Conservation (phyloP, 2,113 vertebrate species). For the Lagopus leucura region DNA sequence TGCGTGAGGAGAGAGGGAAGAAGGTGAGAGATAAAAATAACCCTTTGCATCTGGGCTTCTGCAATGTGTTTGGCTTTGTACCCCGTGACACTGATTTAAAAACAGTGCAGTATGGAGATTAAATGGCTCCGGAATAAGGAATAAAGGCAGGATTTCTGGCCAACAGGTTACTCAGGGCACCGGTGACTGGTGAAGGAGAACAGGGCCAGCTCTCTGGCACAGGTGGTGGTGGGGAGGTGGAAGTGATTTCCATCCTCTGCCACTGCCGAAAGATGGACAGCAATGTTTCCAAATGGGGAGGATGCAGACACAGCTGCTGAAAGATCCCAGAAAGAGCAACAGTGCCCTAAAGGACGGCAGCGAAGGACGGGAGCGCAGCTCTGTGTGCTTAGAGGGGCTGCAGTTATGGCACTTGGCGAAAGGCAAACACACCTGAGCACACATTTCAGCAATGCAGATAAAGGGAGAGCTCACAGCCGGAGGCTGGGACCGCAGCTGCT, state of each 20-base stretch:
- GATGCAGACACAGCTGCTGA: background rate
- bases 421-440: background rate
- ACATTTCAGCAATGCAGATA: background rate
- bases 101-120: rapidly evolving
- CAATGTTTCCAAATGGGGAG: background rate
- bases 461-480: background rate
- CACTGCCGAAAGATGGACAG: background rate
- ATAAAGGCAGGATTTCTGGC: background rate
- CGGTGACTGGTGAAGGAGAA: background rate
- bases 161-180: background rate
- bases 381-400: background rate
- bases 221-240: background rate
- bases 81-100: background rate
- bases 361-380: background rate
- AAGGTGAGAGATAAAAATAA: background rate
- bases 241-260: background rate
- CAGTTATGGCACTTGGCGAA: background rate
- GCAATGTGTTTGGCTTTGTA: background rate
- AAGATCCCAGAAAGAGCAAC: background rate
- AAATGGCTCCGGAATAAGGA: background rate
- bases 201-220: background rate
- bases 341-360: background rate
- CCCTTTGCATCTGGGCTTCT: background rate
- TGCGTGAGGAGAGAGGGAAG: rapidly evolving
- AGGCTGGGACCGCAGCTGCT: background rate